Conservation (phyloP, 2,113 vertebrate genomes). For the Plectropomus leopardus region DNA sequence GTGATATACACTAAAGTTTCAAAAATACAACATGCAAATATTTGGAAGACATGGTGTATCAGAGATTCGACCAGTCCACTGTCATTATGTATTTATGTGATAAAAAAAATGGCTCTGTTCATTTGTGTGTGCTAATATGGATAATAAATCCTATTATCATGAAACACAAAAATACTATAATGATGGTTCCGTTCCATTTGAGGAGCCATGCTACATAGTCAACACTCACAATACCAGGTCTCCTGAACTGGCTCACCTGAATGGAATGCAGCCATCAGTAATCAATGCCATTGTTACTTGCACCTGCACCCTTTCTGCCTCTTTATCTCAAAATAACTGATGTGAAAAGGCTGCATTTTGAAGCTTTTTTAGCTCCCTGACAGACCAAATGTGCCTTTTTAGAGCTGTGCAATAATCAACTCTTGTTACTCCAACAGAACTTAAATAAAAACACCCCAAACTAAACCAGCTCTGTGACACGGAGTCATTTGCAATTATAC, state of each 20-base stretch:
- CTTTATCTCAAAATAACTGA: not conserved
- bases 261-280: not conserved
- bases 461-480: not conserved
- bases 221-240: not conserved
- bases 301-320: not conserved
- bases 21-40: not conserved
- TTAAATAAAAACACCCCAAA: not conserved
- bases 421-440: not conserved
- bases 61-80: not conserved
- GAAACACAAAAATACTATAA: not conserved
- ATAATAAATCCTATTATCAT: no score
- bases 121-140: no score
- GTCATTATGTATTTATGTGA: no score
- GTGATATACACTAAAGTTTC: not conserved
- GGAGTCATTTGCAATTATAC: slow-evolving; percentile 8
- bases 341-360: not conserved
- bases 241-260: not conserved
- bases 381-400: not conserved
- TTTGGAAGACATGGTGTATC: not conserved
- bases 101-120: no score
- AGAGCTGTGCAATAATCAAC: not conserved
- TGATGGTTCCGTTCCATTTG: not conserved
- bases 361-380: not conserved
- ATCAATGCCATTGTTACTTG: not conserved
- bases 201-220: not conserved